Base-by-base conservation (phyloP, 1,140 invertebrate genomes). In the Caerostris darwini region DNA sequence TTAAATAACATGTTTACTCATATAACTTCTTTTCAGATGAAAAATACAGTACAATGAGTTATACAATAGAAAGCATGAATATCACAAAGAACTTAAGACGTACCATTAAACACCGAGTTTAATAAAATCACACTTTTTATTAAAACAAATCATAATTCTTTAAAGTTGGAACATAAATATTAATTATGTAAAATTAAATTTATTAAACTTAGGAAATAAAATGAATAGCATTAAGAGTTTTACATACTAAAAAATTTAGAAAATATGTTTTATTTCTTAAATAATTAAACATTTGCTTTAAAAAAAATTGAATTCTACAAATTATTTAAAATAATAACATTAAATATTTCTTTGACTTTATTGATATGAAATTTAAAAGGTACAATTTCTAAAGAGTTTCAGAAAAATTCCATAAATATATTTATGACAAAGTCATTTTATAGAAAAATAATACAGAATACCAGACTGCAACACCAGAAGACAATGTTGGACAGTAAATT, bases 21-120 rank as follows among this genome's bases (percentile, higher is more conserved):
- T 57, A 19, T 58, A 83, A 57, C 54, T 83, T 81, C 50, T n/a
- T 19, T 19, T 1, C 81, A 83, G 34, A 83, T 58, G 82, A 34
- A 57, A 77, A 77, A 83, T 83, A 57, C 14, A 83, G 17, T 83
- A 83, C 82, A 83, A 58, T 83, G 82, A 83, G 57, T n/a, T 12
- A 58, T 34, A 83, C 17, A 5, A 3, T 3, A 57, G 82, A 83
- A 83, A 50, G 8, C n/a, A 83, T 83, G 82, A 57, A 8, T 83
- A 83, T 83, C 82, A 83, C 82, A 83, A 83, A 57, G 17, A 83
- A n/a, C 54, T 83, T 19, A 57, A n/a, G 56, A 56, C n/a, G 53
- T 83, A 83, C 14, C 57, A 54, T 83, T 58, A 57, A 7, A 83
- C 82, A 57, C n/a, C 54, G 53, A 77, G 34, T 58, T 56, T n/a